These are phyloP conservation scores for Drosophila sordidula DNA, from an alignment of 2,888 invertebrate species.

Conservation along the genomic window DNA sequence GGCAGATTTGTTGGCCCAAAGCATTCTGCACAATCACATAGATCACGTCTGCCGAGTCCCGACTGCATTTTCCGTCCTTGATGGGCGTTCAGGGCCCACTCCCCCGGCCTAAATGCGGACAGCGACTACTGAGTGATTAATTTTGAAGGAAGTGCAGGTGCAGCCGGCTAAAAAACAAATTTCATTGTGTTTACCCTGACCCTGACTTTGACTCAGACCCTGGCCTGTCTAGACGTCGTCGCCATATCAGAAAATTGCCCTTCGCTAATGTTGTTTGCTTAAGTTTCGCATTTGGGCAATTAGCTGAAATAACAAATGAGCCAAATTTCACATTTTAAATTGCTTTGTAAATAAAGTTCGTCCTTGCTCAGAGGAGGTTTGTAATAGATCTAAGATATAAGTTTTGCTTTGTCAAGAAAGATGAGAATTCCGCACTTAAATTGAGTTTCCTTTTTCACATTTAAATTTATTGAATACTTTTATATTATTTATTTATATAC, in stretches of 20 bases:
- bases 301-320: slow-evolving; percentile 43
- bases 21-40: slow-evolving; percentile 48
- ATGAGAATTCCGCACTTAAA: too few relatives aligned
- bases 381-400: slow-evolving; percentile 2
- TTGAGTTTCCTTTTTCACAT: too few relatives aligned
- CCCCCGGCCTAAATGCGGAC: slow-evolving; percentile 12
- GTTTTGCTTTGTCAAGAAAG: not conserved
- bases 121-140: slow-evolving; percentile 31
- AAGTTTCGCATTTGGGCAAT: slow-evolving; percentile 55
- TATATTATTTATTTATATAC: too few relatives aligned
- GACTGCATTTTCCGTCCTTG: slow-evolving; percentile 17
- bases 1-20: slow-evolving; percentile 39
- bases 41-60: slow-evolving; percentile 1
- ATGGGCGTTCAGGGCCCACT: slow-evolving; percentile 39
- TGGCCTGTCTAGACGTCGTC: slow-evolving; percentile 61
- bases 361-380: not conserved
- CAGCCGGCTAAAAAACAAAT: slow-evolving; percentile 24
- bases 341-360: slow-evolving; percentile 42
- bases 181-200: slow-evolving; percentile 31
- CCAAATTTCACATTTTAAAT: slow-evolving; percentile 32
- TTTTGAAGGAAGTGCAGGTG: slow-evolving; percentile 45
- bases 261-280: slow-evolving; percentile 73
- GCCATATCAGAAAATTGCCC: slow-evolving; percentile 60
- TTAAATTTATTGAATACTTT: too few relatives aligned
- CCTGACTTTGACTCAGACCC: slow-evolving; percentile 40